These are phyloP conservation scores for Cantharis rufa DNA, from an alignment of 2,888 invertebrate species.

Conservation along the genomic window DNA sequence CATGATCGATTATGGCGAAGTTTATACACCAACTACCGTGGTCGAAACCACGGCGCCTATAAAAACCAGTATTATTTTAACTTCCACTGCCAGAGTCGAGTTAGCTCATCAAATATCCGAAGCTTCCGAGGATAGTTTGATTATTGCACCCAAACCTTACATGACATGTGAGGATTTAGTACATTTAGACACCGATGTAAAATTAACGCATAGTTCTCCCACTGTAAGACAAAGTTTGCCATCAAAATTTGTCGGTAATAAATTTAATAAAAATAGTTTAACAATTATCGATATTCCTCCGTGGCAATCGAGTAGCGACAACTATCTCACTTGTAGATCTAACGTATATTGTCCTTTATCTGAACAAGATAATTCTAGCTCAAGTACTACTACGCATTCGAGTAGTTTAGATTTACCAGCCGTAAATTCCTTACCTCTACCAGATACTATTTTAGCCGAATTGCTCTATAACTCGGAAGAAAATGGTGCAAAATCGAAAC, in stretches of 20 bases:
- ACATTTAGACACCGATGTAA: constrained; percentile 65
- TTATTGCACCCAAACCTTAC: constrained; percentile 61
- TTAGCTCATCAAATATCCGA: constrained; percentile 53
- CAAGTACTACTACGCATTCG: constrained; percentile 59
- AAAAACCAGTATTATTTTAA: constrained; percentile 53
- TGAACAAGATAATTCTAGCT: constrained; percentile 31
- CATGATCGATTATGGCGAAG: constrained; percentile 58
- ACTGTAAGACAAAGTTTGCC: constrained; percentile 69
- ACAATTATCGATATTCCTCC: constrained; percentile 62
- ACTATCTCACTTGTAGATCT: constrained; percentile 42
- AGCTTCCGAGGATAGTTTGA: constrained; percentile 66
- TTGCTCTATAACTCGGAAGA: constrained; percentile 57
- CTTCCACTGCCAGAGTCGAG: constrained; percentile 58
- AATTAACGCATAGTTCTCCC: constrained; percentile 54
- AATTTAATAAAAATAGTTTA: constrained; percentile 60
- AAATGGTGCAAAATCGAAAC: constrained; percentile 21
- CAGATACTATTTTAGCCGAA: constrained; percentile 61
- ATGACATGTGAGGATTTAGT: constrained; percentile 72
- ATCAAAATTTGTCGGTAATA: constrained; percentile 64
- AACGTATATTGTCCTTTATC: constrained; percentile 14
- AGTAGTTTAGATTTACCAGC: constrained; percentile 62
- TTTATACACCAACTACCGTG: constrained; percentile 19
- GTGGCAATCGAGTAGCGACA: constrained; percentile 56
- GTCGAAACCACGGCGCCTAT: constrained; percentile 34
- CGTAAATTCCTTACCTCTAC: constrained; percentile 54